Conservation (phyloP, 2,888 invertebrate species). For the Tachina lurida region DNA sequence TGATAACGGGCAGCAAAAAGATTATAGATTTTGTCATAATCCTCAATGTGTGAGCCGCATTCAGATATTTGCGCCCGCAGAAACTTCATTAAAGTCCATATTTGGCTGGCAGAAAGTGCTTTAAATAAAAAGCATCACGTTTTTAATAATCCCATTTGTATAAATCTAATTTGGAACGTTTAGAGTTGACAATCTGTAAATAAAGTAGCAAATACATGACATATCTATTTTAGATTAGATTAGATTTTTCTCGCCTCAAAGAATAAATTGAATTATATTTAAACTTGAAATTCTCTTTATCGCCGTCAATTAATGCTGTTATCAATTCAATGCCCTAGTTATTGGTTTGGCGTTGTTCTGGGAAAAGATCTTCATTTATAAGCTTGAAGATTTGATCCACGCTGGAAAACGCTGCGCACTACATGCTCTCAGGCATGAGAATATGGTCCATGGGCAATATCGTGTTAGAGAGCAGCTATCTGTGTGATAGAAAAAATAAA, state of each 20-base stretch:
- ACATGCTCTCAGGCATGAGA: slow-evolving; percentile 86
- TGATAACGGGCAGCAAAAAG: slow-evolving; percentile 83
- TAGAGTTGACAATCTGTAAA: slow-evolving; percentile 85
- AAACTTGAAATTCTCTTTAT: slow-evolving; percentile 68
- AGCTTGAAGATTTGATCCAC: slow-evolving; percentile 77
- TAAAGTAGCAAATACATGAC: background rate
- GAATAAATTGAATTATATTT: slow-evolving; percentile 75
- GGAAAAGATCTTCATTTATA: slow-evolving; percentile 63
- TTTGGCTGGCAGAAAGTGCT: slow-evolving; percentile 72
- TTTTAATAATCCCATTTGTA: slow-evolving; percentile 88
- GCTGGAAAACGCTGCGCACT: slow-evolving; percentile 68
- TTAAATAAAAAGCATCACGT: slow-evolving; percentile 83
- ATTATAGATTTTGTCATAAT: slow-evolving; percentile 82
- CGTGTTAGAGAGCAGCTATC: slow-evolving; percentile 87
- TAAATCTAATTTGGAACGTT: slow-evolving; percentile 85
- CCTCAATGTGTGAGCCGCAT: slow-evolving; percentile 81
- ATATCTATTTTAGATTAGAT: background rate
- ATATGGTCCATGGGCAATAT: slow-evolving; percentile 88
- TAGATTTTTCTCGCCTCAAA: slow-evolving; percentile 76
- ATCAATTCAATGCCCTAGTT: slow-evolving; percentile 77
- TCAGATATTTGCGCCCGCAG: slow-evolving; percentile 75
- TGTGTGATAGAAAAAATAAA: slow-evolving; percentile 75
- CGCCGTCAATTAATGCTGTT: slow-evolving; percentile 78
- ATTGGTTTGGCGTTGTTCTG: slow-evolving; percentile 72
- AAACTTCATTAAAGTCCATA: slow-evolving; percentile 77